Evolutionary conservation across 30 jellyfish, hydroid and myxozoan species (phyloP).

Genomic region (Aurelia sp.): DNA sequence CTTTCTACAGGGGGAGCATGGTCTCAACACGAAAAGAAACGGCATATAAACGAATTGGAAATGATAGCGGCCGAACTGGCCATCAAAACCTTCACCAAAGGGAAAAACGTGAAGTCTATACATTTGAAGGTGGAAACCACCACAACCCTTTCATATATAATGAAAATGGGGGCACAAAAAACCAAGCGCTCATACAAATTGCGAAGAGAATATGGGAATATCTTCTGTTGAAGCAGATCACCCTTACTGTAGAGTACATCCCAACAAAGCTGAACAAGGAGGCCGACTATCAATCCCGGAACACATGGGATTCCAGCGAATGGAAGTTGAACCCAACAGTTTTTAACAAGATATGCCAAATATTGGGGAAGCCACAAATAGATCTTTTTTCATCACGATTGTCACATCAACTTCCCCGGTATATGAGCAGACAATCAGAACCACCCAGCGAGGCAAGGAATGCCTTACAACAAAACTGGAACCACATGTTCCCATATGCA

Average conservation of each 20-base stretch:
- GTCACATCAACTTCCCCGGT: neutral
- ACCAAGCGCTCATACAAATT: too few species aligned
- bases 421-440: slow-evolving; percentile 19
- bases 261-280: too few species aligned
- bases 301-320: slow-evolving; percentile 6
- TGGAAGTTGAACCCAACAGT: too few species aligned
- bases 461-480: neutral
- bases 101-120: neutral
- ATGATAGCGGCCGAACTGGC: slow-evolving; percentile 43
- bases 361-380: neutral
- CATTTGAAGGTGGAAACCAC: slow-evolving; percentile 25
- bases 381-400: neutral
- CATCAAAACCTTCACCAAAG: slow-evolving; percentile 28
- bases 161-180: too few species aligned
- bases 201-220: too few species aligned
- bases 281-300: neutral
- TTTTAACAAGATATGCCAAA: too few species aligned
- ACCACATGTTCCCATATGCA: slow-evolving; percentile 5
- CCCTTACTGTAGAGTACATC: too few species aligned
- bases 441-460: neutral
- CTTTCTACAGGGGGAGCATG: neutral
- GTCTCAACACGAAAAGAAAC: neutral
- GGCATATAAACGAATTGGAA: slow-evolving; percentile 33
- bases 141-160: too few species aligned
- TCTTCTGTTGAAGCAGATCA: too few species aligned